These are phyloP conservation scores for Crotophaga sulcirostris DNA, from an alignment of 2,113 vertebrate genomes.

Conservation along the genomic window DNA sequence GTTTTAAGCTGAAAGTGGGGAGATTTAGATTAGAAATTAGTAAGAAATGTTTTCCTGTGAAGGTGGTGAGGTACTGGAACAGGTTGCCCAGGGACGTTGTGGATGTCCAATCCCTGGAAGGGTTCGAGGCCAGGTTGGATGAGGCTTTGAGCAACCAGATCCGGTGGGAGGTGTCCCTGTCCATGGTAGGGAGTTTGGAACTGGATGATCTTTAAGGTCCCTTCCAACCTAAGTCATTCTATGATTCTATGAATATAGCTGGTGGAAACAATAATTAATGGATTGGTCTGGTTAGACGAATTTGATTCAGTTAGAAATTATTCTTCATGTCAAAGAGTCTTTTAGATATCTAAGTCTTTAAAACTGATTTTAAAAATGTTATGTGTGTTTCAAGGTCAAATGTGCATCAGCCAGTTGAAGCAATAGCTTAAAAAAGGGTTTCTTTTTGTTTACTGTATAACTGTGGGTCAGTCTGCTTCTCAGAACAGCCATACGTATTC, in stretches of 20 bases:
- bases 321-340: not conserved
- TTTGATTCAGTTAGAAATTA: not conserved
- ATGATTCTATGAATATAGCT: not conserved
- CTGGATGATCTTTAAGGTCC: no score
- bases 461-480: not conserved
- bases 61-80: no score
- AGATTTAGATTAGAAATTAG: no score
- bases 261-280: not conserved
- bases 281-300: not conserved
- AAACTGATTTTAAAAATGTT: not conserved
- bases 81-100: no score
- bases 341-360: not conserved
- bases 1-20: no score
- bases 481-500: not conserved
- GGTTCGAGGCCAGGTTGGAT: no score
- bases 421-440: not conserved
- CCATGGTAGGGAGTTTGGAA: no score
- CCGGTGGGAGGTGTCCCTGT: no score
- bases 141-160: no score
- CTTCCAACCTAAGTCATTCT: no score
- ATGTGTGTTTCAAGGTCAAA: not conserved
- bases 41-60: no score
- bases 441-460: not conserved
- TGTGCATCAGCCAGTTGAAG: not conserved
- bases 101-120: no score